Evolutionary conservation across 35 echinoderm and acorn worm species (phyloP), one percentile per base, ranked within the genome.

Genomic region (Apostichopus parvimensis): DNA sequence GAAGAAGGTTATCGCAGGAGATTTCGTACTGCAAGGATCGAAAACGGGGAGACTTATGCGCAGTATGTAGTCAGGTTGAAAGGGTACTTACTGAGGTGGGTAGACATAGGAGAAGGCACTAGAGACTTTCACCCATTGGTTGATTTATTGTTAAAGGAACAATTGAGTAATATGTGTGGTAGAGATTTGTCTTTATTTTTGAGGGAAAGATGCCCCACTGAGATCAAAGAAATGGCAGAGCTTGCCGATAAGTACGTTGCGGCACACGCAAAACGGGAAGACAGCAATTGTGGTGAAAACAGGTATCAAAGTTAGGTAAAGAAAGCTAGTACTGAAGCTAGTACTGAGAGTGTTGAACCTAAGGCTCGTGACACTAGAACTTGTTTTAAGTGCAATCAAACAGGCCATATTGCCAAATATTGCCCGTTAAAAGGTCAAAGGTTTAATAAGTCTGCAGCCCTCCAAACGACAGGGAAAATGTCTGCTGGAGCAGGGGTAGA

Each of bases 1-100:
- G 93, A 77, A 15, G 93, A 94, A 57, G 93, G 93, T 5, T 94
- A 87, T 79, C 21, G 90, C 10, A 26, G 15, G 13, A 94, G 92
- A 77, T 92, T 92, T 64, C 59, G 80, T 57, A 87, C 79, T 60
- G 80, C 89, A 24, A 92, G 53, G 77, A 64, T 6, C 24, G 90
- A 94, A 25, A 34, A 14, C 54, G 73, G 79, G 6, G 82, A 94
- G 56, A 87, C 66, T 4, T 86, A 54, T 70, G 65, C 90, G 6
- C 93, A 92, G 57, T 94, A 86, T 88, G 17, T 68, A 12, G 80
- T 62, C 10, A 4, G 90, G 58, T 55, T 94, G 21, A 91, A 90
- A 70, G 82, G 82, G 6, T 94, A 92, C 57, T 53, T 94, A 22
- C 6, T 64, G 24, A 21, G 90, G 45, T 94, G 93, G 93, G 53